Percentiles rank a stretch among this genome's conserved stretches.
Evolutionary conservation across 2,113 vertebrate species (phyloP).

Genomic region (Nycticebus coucang): DNA sequence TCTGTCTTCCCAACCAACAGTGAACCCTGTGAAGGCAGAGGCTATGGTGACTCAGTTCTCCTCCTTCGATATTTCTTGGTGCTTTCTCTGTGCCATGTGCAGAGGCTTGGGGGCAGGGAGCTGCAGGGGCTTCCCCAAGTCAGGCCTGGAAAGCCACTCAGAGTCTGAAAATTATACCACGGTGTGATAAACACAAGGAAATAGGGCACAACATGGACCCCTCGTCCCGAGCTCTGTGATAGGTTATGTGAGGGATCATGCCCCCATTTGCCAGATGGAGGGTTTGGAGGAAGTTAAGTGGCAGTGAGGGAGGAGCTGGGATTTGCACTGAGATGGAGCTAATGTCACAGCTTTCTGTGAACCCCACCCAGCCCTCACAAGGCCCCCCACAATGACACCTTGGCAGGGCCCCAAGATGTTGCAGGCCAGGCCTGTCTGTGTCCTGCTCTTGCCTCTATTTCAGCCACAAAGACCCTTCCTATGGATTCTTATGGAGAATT

Average conservation of each 20-base stretch:
- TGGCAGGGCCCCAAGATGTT: background rate
- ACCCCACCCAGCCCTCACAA: background rate
- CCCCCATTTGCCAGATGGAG: background rate
- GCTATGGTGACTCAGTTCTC: too few species aligned
- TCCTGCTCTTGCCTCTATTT: background rate
- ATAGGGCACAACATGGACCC: accelerated
- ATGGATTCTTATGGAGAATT: too few species aligned
- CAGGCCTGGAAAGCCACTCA: background rate
- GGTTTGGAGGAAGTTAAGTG: background rate
- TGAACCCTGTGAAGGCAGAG: background rate
- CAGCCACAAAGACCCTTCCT: background rate
- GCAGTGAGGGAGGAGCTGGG: background rate
- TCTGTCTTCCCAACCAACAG: background rate
- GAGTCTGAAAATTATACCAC: background rate
- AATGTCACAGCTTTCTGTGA: background rate
- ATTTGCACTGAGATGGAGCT: background rate
- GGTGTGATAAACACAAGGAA: too few species aligned
- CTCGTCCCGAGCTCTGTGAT: background rate
- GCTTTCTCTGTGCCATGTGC: background rate
- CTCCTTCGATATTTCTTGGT: background rate
- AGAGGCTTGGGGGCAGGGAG: background rate
- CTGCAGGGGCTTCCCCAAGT: background rate
- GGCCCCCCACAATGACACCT: accelerated
- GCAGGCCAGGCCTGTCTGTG: background rate
- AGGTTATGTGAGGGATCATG: background rate